Evolutionary conservation across 2,797 vertebrate genomes (phyloP).

Genomic region (Gambusia yucatana): DNA sequence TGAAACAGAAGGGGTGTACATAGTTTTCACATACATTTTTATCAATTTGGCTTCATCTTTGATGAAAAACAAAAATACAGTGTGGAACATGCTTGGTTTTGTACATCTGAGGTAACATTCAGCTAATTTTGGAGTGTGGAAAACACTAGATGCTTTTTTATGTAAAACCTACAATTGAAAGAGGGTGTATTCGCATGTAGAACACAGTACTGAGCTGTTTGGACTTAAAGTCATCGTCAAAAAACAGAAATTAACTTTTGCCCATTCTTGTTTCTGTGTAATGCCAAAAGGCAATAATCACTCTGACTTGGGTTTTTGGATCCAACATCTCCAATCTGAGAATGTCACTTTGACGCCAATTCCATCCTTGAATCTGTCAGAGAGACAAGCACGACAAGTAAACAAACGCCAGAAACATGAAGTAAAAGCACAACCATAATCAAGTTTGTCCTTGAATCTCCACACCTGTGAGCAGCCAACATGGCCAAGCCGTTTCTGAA

Average conservation of each 20-base stretch:
- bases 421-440: slow-evolving; percentile 56
- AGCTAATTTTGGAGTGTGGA: not conserved
- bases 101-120: not conserved
- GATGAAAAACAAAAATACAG: not conserved
- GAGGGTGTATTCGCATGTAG: not conserved
- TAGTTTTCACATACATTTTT: not conserved
- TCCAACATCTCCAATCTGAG: slow-evolving; percentile 7
- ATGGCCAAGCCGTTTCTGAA: slow-evolving; percentile 68
- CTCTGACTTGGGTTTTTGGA: slow-evolving; percentile 14
- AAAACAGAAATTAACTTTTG: slow-evolving; percentile 16
- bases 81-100: not conserved
- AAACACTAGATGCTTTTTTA: not conserved
- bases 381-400: slow-evolving; percentile 62
- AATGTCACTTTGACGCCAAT: not conserved
- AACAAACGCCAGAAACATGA: slow-evolving; percentile 66
- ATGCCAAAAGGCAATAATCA: slow-evolving; percentile 11
- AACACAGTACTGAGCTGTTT: slow-evolving; percentile 5
- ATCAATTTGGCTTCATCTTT: not conserved
- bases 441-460: slow-evolving; percentile 80
- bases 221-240: slow-evolving; percentile 17
- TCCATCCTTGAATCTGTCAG: slow-evolving; percentile 55
- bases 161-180: not conserved
- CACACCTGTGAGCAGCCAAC: slow-evolving; percentile 73
- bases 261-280: slow-evolving; percentile 1
- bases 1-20: not conserved